A percentile compares a stretch with the other conserved stretches of the same genome.
These are phyloP conservation scores for Aplocera efformata DNA, from an alignment of 2,888 invertebrate species.

Conservation along the genomic window DNA sequence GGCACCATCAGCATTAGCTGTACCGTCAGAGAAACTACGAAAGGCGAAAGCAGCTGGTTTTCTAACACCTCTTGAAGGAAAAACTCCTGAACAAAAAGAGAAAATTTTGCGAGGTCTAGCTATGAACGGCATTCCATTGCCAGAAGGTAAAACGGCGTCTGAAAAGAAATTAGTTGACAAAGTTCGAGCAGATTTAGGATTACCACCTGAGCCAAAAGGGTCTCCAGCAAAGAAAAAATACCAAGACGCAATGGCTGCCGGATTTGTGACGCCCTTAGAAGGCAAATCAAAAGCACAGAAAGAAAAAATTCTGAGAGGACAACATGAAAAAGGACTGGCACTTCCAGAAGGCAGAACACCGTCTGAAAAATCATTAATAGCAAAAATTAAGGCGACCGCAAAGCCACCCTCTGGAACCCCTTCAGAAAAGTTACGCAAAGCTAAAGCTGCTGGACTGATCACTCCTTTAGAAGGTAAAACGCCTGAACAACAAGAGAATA, in stretches of 20 bases:
- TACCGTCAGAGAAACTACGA: slow-evolving; percentile 28
- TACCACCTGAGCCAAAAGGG: slow-evolving; percentile 29
- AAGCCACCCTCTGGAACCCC: slow-evolving; percentile 7
- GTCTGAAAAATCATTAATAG: slow-evolving; percentile 33
- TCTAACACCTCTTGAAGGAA: slow-evolving; percentile 23
- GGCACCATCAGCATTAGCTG: slow-evolving; percentile 1
- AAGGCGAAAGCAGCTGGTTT: slow-evolving; percentile 21
- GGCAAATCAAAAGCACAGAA: slow-evolving; percentile 36
- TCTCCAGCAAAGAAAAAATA: slow-evolving; percentile 33
- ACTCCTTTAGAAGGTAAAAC: slow-evolving; percentile 33
- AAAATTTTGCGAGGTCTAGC: slow-evolving; percentile 32
- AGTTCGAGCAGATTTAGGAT: slow-evolving; percentile 28
- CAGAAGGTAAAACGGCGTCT: slow-evolving; percentile 30
- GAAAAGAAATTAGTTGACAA: slow-evolving; percentile 29
- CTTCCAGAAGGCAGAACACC: slow-evolving; percentile 37
- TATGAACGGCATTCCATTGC: slow-evolving; percentile 25
- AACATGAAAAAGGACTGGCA: slow-evolving; percentile 31
- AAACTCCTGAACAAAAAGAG: slow-evolving; percentile 34
- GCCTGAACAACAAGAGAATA: slow-evolving; percentile 31
- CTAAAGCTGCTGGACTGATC: slow-evolving; percentile 32
- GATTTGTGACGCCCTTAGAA: slow-evolving; percentile 39
- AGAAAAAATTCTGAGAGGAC: slow-evolving; percentile 29
- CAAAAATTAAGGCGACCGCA: slow-evolving; percentile 22
- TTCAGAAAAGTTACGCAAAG: slow-evolving; percentile 33
- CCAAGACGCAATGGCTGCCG: slow-evolving; percentile 35